A percentile compares a stretch with the other conserved stretches of the same genome.
phyloP scores from a whole-genome alignment of 2,113 vertebrate species.

The Notechis scutatus region DNA sequence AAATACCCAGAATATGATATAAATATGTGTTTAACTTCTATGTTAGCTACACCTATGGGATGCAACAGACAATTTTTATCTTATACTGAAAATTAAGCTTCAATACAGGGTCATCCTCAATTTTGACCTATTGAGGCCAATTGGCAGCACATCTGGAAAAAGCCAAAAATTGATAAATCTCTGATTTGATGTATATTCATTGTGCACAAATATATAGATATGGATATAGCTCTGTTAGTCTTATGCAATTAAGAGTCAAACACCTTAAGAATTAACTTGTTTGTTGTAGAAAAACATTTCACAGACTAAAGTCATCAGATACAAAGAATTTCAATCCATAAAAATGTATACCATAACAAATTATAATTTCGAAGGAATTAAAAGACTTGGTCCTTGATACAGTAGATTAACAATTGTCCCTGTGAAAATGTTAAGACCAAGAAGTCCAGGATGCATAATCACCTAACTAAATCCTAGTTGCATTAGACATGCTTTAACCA shows the following conservation, averaged over 20 bases:
- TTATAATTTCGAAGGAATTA: background rate
- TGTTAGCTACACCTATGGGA: background rate
- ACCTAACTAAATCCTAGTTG: background rate
- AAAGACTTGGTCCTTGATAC: background rate
- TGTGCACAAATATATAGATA: background rate
- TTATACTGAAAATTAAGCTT: background rate
- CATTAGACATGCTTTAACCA: background rate
- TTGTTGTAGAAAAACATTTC: background rate
- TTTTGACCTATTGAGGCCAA: background rate
- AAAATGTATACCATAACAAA: background rate
- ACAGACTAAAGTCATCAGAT: background rate
- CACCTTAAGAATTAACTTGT: background rate
- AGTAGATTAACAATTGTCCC: background rate
- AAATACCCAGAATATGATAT: background rate
- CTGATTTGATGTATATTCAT: background rate
- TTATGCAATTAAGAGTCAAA: background rate
- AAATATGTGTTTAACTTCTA: background rate
- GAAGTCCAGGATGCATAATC: background rate
- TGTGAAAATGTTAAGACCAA: background rate
- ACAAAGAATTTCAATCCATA: background rate
- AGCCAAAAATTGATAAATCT: too few relatives aligned
- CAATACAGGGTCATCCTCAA: background rate
- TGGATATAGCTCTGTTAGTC: background rate
- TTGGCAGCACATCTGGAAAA: background rate
- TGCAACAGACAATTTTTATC: too few relatives aligned